A percentile compares a stretch with the other conserved stretches of the same genome.
Evolutionary conservation across 2,888 invertebrate genomes (phyloP).

Genomic region (Epiblema foenella): DNA sequence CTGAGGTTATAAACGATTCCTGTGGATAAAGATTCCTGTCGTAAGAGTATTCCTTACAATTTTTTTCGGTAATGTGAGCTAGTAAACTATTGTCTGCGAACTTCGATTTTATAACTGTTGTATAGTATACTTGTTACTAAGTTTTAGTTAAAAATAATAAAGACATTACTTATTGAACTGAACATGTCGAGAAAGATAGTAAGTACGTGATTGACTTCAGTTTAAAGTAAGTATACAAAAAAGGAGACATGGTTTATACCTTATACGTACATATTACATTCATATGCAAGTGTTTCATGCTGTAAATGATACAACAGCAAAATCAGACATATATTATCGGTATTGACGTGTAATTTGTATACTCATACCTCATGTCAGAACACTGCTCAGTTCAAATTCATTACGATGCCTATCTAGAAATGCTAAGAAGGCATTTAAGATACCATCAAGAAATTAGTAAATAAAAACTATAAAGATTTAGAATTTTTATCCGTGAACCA

Average conservation of each 20-base stretch:
- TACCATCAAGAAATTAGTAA: conserved; percentile 2
- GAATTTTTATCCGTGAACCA: no score
- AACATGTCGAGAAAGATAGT: no score
- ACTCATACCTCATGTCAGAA: conserved; percentile 22
- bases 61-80: background rate
- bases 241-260: no score
- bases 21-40: background rate
- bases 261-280: background rate
- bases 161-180: no score
- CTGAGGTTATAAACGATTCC: conserved; percentile 14
- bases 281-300: background rate
- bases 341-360: conserved; percentile 27
- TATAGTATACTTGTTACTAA: no score
- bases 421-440: conserved; percentile 27
- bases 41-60: background rate
- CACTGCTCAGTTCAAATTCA: conserved; percentile 19
- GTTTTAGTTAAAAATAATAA: no score
- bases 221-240: no score
- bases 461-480: no score
- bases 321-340: background rate
- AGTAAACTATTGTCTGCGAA: background rate
- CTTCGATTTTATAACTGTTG: background rate
- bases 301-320: conserved; percentile 3
- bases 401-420: conserved; percentile 33
- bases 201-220: no score